phyloP scores from a whole-genome alignment of 1,140 invertebrate genomes.

The Argopecten irradians region DNA sequence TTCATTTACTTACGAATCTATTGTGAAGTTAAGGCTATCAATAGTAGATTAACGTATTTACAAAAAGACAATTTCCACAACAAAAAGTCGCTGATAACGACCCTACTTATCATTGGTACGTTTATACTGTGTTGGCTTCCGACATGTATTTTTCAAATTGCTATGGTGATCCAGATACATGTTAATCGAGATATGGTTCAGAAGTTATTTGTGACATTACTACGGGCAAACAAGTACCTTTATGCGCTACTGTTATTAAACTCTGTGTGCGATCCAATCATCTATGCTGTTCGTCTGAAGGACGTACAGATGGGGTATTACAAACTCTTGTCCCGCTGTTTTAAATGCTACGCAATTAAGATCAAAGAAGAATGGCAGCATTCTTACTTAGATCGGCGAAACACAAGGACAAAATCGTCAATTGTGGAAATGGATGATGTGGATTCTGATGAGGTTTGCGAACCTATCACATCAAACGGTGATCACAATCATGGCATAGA shows the following conservation, averaged over 20 bases:
- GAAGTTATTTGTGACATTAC: constrained; percentile 45
- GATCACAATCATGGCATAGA: background rate
- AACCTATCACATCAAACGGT: background rate
- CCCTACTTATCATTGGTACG: constrained; percentile 83
- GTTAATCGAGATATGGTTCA: constrained; percentile 38
- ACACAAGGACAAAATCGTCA: background rate
- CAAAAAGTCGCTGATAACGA: constrained; percentile 83
- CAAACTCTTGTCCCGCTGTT: constrained; percentile 24
- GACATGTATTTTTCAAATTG: constrained; percentile 76
- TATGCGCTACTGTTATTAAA: constrained; percentile 81
- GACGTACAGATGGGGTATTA: constrained; percentile 75
- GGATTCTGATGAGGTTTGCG: background rate
- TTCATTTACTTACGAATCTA: constrained; percentile 65
- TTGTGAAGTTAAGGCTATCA: constrained; percentile 56
- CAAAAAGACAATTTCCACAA: constrained; percentile 72
- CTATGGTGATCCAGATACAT: constrained; percentile 57
- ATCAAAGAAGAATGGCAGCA: constrained; percentile 4
- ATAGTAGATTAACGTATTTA: constrained; percentile 33
- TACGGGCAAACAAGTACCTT: constrained; percentile 65
- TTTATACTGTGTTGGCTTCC: constrained; percentile 84
- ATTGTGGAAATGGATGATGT: background rate
- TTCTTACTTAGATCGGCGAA: background rate
- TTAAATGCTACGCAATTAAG: background rate
- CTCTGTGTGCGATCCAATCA: constrained; percentile 83
- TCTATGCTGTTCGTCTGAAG: constrained; percentile 84